Base-by-base conservation (phyloP, 23 tunicate species). In the Halocynthia roretzi region DNA sequence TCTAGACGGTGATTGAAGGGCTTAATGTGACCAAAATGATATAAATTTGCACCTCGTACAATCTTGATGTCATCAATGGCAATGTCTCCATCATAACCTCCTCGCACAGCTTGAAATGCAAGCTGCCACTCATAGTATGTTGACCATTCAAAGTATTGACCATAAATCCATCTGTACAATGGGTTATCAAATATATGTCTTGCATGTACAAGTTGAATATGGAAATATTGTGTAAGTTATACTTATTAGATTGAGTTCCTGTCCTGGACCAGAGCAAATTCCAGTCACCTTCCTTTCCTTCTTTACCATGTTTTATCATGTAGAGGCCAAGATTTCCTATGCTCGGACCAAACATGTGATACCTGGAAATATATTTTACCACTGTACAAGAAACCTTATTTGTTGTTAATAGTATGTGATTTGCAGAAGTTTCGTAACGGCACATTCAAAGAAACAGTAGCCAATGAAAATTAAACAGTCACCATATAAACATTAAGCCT, bases 271-370 rank as follows among this genome's bases (percentile, higher is more conserved):
- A 92, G 0, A 92, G 53, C 44, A 70, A 20, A 7, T 62, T 49
- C 98, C 98, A 92, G n/a, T 81, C 86, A 20, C 75, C 87, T 8
- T 76, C 71, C 7, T 56, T 75, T 8, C 56, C 84, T 52, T 62
- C 23, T 68, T 92, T 86, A 7, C 93, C 98, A 52, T 86, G 77
- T 77, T 83, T 78, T 8, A 50, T 77, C 44, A 86, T 79, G 49
- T 62, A 76, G 20, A 92, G 56, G 51, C 62, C 53, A 12, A 92
- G 64, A 6, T 62, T 56, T 48, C 98, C 98, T 10, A 92, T 92
- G 72, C 98, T 92, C 18, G 92, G 92, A 51, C 98, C 98, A 62
- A 75, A 92, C 87, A 92, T 92, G 91, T 92, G 92, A 58, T 92
- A 92, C 96, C 96, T 89, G 12, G 50, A 76, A 71, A 69, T 12